Evolutionary conservation across 2,888 invertebrate genomes (phyloP), one percentile per base, ranked within the genome.

Genomic region (Ditylenchus weischeri): DNA sequence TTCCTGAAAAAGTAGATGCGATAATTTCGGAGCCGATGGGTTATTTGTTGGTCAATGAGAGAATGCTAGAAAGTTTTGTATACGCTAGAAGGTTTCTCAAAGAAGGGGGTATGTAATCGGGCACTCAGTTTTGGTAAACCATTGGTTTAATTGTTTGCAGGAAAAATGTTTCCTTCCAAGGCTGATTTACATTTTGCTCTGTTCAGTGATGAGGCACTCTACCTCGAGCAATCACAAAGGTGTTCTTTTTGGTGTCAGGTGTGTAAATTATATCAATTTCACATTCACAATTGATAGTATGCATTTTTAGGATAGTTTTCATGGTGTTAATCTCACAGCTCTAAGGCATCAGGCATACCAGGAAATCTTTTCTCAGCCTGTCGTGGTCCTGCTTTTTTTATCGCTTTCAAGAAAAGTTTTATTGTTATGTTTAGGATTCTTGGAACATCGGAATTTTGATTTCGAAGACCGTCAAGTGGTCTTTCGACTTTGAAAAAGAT

Each of bases 21-120:
- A 95, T 98, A 78, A 92, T 98, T 76, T 95, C 94, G 1, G 98
- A 98, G 86, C 96, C 96, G 23, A 98, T 98, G 96, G 96, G 96
- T n/a, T 98, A 98, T 84, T 96, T 98, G 96, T 86, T 98, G 66
- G 94, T 94, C 85, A 98, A 98, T 86, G 96, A 98, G 85, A 88
- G 96, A 72, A 98, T 98, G 98, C 87, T 98, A 76, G 98, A 98
- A 86, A 94, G 94, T 0, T 98, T 93, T 86, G 87, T 98, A 70
- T 96, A 96, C 87, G 95, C 96, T 5, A 93, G 96, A 83, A 96
- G 96, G 84, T 98, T 95, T 93, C 87, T 96, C 50, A 90, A 90
- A 84, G 91, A 91, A 29, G 87, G 86, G 83, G 88, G 88, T 84
- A 48, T 29, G 29, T 4, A 5, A 29, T 29, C 5, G 29, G 5